phyloP scores from a whole-genome alignment of 37 sponge, comb jelly and placozoan species.

The Geodia barretti region DNA sequence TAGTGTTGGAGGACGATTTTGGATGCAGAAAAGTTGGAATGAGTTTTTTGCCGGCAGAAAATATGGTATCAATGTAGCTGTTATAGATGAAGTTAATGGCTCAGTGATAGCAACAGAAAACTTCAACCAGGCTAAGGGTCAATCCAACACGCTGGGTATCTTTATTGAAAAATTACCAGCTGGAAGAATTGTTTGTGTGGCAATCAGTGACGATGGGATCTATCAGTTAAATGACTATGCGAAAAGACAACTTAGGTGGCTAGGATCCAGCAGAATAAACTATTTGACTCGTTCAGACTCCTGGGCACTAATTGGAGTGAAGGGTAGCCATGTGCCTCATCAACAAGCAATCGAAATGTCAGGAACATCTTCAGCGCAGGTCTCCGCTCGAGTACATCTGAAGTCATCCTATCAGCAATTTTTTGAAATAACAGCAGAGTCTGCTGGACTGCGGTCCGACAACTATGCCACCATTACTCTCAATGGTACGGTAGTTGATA shows the following conservation, averaged over 20 bases:
- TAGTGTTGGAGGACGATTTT: neutral
- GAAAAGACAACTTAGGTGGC: neutral
- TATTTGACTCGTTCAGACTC: neutral
- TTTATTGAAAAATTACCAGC: neutral
- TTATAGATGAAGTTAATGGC: neutral
- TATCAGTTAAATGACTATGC: neutral
- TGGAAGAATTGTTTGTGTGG: neutral
- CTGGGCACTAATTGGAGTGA: constrained; percentile 5
- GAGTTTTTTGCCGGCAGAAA: neutral
- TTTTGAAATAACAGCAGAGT: neutral
- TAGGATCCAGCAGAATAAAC: neutral
- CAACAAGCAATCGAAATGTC: neutral
- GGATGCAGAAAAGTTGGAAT: neutral
- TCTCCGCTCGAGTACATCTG: neutral
- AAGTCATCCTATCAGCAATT: neutral
- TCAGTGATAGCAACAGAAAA: neutral
- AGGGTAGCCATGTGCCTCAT: neutral
- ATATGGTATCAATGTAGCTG: neutral
- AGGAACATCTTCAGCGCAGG: neutral
- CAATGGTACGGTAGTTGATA: neutral
- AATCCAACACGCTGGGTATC: neutral
- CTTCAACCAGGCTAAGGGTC: neutral
- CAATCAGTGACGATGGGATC: neutral
- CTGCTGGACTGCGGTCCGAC: neutral
- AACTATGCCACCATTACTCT: neutral